A percentile compares a stretch with the other conserved stretches of the same genome.
Evolutionary conservation across 2,797 vertebrate genomes (phyloP).

Genomic region (Sphenodon punctatus): DNA sequence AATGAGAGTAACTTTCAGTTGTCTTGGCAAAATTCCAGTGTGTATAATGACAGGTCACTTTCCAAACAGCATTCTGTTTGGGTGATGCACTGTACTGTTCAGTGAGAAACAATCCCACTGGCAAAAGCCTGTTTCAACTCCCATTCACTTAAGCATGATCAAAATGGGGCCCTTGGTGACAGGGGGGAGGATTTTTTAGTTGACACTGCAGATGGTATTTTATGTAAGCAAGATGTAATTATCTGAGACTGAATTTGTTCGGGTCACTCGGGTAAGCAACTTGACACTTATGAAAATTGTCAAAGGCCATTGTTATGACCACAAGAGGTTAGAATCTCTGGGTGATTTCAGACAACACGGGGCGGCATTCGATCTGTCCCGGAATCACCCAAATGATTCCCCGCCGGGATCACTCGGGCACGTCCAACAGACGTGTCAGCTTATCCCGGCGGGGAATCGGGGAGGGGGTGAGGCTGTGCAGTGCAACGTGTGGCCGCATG

Average conservation of each 20-base stretch:
- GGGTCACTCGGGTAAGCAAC: neutral
- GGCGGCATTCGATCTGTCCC: too few species aligned
- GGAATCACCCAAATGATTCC: too few species aligned
- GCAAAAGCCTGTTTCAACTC: conserved; percentile 8
- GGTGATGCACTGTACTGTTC: too few species aligned
- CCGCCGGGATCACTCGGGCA: too few species aligned
- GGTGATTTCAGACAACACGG: too few species aligned
- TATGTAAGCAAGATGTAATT: conserved; percentile 22
- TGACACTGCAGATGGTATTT: conserved; percentile 22
- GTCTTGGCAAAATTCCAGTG: neutral
- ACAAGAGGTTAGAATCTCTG: neutral
- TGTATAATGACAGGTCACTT: neutral
- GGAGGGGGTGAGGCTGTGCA: too few species aligned
- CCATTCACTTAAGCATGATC: neutral
- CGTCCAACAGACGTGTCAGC: too few species aligned
- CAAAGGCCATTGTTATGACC: neutral
- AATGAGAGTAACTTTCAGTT: neutral
- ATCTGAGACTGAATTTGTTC: neutral
- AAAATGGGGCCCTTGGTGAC: conserved; percentile 23
- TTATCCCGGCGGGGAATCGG: too few species aligned
- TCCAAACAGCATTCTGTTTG: neutral
- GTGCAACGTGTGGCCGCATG: too few species aligned
- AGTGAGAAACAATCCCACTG: conserved; percentile 3
- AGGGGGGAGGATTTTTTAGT: conserved; percentile 11
- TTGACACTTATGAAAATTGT: neutral